A percentile compares a stretch with the other conserved stretches of the same genome.
These are phyloP conservation scores for Prolemur simus DNA, from an alignment of 2,113 vertebrate species.

Conservation along the genomic window DNA sequence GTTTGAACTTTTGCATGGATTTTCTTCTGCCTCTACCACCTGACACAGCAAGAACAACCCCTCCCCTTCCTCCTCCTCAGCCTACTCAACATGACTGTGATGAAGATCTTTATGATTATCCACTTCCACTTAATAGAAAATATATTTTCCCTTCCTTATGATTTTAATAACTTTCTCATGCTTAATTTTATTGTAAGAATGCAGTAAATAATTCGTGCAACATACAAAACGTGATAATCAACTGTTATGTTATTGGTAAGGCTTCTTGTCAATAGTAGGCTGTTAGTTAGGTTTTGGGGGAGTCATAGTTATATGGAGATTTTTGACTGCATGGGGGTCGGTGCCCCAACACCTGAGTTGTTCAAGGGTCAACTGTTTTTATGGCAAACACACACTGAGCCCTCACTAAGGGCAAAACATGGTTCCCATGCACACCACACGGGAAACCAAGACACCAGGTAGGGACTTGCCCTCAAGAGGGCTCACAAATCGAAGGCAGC, in stretches of 20 bases:
- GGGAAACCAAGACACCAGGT: background rate
- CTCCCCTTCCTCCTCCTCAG: background rate
- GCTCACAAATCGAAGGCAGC: background rate
- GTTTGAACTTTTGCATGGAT: background rate
- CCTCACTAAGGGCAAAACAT: background rate
- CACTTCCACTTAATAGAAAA: background rate
- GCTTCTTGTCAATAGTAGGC: background rate
- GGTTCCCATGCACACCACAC: rapidly evolving
- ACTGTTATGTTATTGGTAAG: background rate
- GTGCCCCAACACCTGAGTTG: background rate
- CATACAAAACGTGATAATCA: background rate
- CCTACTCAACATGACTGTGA: background rate
- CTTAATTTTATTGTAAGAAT: background rate
- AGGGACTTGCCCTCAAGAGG: background rate
- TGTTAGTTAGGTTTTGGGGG: background rate
- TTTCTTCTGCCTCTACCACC: background rate
- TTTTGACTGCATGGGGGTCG: background rate
- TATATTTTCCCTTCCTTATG: background rate
- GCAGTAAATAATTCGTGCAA: background rate
- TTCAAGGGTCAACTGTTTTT: background rate
- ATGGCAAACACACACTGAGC: background rate
- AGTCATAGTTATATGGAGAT: background rate
- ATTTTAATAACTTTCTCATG: background rate
- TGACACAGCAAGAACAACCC: background rate
- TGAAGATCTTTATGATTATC: background rate